Evolutionary conservation across 2,888 invertebrate genomes (phyloP).

Genomic region (Stenurella melanura): DNA sequence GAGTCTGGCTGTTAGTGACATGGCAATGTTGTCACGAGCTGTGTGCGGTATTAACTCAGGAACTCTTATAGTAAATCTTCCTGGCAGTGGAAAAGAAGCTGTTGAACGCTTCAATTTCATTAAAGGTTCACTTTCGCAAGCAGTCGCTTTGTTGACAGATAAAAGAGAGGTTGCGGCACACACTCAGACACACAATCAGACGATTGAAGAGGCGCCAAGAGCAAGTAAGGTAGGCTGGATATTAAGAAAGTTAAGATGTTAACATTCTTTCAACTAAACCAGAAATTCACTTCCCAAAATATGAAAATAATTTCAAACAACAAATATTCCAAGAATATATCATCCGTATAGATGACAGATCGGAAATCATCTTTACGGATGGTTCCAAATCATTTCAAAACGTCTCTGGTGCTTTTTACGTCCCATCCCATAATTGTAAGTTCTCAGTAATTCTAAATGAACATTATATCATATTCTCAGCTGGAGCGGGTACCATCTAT

Average conservation of each 20-base stretch:
- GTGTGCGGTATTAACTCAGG: constrained; percentile 87
- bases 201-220: constrained; percentile 69
- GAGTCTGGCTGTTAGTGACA: constrained; percentile 85
- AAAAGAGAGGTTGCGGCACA: constrained; percentile 76
- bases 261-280: too few species aligned
- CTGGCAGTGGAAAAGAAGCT: constrained; percentile 93
- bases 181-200: constrained; percentile 80
- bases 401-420: too few species aligned
- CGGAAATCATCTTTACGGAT: too few species aligned
- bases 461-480: too few species aligned
- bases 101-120: constrained; percentile 87
- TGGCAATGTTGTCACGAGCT: constrained; percentile 91
- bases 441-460: too few species aligned
- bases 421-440: too few species aligned
- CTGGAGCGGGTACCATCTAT: too few species aligned
- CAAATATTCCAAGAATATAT: too few species aligned
- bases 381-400: too few species aligned
- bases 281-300: too few species aligned
- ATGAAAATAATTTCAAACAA: too few species aligned
- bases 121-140: constrained; percentile 84
- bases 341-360: too few species aligned
- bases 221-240: constrained; percentile 24
- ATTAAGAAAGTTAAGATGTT: neutral
- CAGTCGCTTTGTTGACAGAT: constrained; percentile 84
- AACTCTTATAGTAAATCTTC: constrained; percentile 94